Conservation (phyloP, 2,113 vertebrate species). For the Scalopus aquaticus region DNA sequence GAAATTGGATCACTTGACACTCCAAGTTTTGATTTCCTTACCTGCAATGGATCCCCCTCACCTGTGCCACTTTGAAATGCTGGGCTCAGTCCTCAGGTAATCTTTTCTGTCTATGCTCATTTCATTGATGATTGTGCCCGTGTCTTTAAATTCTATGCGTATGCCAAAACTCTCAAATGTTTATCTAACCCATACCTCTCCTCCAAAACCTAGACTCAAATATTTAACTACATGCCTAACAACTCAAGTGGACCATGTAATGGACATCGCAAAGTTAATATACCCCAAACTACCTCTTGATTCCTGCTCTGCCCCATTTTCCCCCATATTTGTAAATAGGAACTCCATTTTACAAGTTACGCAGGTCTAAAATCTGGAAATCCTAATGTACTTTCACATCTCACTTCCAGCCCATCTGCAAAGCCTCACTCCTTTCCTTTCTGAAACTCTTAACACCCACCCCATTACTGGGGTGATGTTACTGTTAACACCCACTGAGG, state of each 20-base stretch:
- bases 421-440: neutral
- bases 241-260: neutral
- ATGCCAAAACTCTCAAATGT: neutral
- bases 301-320: neutral
- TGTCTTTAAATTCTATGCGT: neutral
- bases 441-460: accelerated
- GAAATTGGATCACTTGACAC: neutral
- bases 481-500: no score
- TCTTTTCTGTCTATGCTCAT: neutral
- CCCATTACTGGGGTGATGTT: no score
- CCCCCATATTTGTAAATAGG: neutral
- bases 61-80: neutral
- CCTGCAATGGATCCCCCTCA: neutral
- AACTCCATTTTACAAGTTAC: neutral
- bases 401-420: neutral
- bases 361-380: neutral
- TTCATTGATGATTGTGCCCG: neutral
- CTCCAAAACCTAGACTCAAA: neutral
- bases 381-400: neutral
- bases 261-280: neutral
- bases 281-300: neutral
- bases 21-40: neutral
- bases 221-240: neutral
- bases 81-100: neutral
- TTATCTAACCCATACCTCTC: neutral